A percentile compares a stretch with the other conserved stretches of the same genome.
phyloP scores from a whole-genome alignment of 2,113 vertebrate genomes.

The Otus sunia region DNA sequence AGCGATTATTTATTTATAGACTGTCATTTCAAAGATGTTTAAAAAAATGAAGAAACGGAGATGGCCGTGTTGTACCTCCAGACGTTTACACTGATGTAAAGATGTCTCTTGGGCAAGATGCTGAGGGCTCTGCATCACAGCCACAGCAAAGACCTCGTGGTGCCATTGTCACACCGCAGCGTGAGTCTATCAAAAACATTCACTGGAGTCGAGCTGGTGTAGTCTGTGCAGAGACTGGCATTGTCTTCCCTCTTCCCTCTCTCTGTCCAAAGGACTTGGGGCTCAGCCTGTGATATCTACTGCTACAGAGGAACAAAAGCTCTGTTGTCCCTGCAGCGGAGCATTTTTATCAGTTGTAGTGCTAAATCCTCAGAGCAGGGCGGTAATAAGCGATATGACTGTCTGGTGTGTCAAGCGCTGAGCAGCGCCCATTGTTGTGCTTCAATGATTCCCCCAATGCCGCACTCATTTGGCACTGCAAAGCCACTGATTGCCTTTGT shows the following conservation, averaged over 20 bases:
- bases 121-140: background rate
- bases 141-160: rapidly evolving
- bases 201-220: background rate
- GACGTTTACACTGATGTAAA: background rate
- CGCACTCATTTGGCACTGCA: background rate
- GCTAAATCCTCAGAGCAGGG: background rate
- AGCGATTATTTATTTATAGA: background rate
- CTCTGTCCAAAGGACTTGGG: background rate
- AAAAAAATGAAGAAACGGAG: background rate
- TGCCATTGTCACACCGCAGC: background rate
- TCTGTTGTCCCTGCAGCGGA: background rate
- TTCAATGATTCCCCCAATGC: background rate
- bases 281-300: background rate
- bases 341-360: background rate
- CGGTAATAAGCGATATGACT: background rate
- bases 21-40: background rate
- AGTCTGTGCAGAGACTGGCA: background rate
- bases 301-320: background rate
- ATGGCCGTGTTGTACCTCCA: background rate
- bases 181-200: background rate
- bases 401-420: background rate
- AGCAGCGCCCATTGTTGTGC: background rate
- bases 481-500: constrained; percentile 31
- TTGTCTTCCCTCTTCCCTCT: background rate
- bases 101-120: background rate